Percentiles rank a stretch among this genome's conserved stretches.
Conservation (phyloP, 2,797 vertebrate species). For the Malacoctenus gilli region DNA sequence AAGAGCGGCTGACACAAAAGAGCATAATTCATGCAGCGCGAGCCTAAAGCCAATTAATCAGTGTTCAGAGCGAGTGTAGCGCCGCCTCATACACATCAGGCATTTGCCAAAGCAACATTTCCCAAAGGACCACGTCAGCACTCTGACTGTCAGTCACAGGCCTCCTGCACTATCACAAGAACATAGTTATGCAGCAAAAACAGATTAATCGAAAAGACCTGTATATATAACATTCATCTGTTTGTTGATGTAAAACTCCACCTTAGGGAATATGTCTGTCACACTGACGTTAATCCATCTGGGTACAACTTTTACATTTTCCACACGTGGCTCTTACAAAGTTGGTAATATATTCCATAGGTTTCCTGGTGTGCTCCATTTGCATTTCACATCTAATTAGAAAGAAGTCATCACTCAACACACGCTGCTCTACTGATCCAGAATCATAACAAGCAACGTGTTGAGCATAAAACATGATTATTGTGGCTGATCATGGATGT, state of each 20-base stretch:
- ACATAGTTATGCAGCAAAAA: slow-evolving; percentile 30
- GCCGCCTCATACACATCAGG: slow-evolving; percentile 55
- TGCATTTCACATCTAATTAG: slow-evolving; percentile 75
- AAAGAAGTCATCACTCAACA: slow-evolving; percentile 61
- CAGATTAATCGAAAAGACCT: slow-evolving; percentile 21
- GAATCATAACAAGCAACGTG: slow-evolving; percentile 66
- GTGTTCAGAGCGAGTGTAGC: slow-evolving; percentile 66
- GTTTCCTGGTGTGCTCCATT: slow-evolving; percentile 40
- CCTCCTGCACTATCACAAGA: slow-evolving; percentile 30
- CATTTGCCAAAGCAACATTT: slow-evolving; percentile 57
- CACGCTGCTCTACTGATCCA: slow-evolving; percentile 52
- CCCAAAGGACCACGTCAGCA: slow-evolving; percentile 57
- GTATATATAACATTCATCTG: slow-evolving; percentile 41
- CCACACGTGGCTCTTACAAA: slow-evolving; percentile 7
- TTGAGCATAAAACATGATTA: slow-evolving; percentile 62
- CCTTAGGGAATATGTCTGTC: slow-evolving; percentile 25
- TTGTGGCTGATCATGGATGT: slow-evolving; percentile 56
- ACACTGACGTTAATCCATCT: slow-evolving; percentile 19
- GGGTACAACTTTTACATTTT: slow-evolving; percentile 22
- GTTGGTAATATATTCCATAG: slow-evolving; percentile 54
- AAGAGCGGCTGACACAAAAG: slow-evolving; percentile 65
- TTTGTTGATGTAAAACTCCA: slow-evolving; percentile 33
- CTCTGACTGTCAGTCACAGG: slow-evolving; percentile 60
- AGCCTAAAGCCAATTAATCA: slow-evolving; percentile 71
- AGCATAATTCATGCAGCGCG: slow-evolving; percentile 75